A percentile compares a stretch with the other conserved stretches of the same genome.
Evolutionary conservation across 2,888 invertebrate species (phyloP).

Genomic region (Lathronympha strigana): DNA sequence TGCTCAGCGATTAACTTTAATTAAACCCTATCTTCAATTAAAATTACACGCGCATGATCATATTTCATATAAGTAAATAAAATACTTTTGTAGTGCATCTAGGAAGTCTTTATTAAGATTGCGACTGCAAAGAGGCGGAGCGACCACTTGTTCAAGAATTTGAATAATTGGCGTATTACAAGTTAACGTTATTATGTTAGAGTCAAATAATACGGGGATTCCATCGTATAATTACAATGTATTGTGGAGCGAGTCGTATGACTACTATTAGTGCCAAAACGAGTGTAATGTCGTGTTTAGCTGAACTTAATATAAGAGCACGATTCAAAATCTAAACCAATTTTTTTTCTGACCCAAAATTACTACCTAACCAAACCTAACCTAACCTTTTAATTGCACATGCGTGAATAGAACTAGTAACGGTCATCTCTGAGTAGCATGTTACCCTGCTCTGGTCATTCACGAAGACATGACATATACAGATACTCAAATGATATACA

Average conservation of each 20-base stretch:
- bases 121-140: constrained; percentile 79
- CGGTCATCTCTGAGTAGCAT: no score
- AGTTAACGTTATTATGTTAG: constrained; percentile 65
- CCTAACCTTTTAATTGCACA: no score
- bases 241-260: constrained; percentile 45
- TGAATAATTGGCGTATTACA: constrained; percentile 77
- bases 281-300: constrained; percentile 6
- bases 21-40: constrained; percentile 80
- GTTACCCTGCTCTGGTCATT: no score
- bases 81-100: constrained; percentile 69
- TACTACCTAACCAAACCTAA: no score
- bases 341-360: no score
- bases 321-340: not conserved
- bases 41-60: constrained; percentile 64
- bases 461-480: no score
- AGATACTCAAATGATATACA: no score
- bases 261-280: constrained; percentile 14
- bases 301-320: not conserved
- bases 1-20: constrained; percentile 73
- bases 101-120: constrained; percentile 84
- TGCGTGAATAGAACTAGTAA: no score
- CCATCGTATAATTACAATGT: constrained; percentile 58
- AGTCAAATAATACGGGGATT: constrained; percentile 60
- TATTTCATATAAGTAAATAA: constrained; percentile 71
- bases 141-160: constrained; percentile 73